Conservation (phyloP, 2,888 invertebrate genomes). For the Choreutis nemorana region DNA sequence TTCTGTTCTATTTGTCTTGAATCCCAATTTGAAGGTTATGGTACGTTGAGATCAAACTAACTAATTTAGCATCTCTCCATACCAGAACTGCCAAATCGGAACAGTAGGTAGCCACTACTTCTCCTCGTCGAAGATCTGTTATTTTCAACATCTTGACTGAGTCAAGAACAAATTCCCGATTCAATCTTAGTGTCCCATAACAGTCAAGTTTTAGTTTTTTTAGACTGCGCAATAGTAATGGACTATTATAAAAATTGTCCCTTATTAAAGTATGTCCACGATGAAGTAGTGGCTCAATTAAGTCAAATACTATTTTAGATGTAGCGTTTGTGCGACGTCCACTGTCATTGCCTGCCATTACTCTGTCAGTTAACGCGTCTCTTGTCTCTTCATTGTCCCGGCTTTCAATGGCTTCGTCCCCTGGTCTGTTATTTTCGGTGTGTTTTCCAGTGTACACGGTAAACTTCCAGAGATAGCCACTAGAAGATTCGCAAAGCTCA, state of each 20-base stretch:
- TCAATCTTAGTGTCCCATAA: constrained; percentile 14
- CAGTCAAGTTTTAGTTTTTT: constrained; percentile 12
- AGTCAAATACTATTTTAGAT: not conserved
- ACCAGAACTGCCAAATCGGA: constrained; percentile 27
- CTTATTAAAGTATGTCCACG: constrained; percentile 12
- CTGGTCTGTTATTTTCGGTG: no score
- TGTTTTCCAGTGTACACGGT: constrained; percentile 13
- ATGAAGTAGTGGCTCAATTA: not conserved
- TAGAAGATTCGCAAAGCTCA: constrained; percentile 16
- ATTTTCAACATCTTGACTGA: constrained; percentile 12
- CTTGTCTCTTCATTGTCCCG: no score
- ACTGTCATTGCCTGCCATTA: not conserved
- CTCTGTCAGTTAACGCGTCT: no score
- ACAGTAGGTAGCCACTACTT: constrained; percentile 11
- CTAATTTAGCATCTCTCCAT: constrained; percentile 21
- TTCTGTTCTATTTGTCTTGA: constrained; percentile 1
- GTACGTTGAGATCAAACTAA: constrained; percentile 6
- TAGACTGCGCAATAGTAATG: constrained; percentile 14
- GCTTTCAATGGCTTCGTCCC: constrained; percentile 3
- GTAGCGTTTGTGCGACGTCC: constrained; percentile 3
- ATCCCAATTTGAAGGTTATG: constrained; percentile 8
- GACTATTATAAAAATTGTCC: constrained; percentile 18
- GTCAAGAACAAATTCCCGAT: constrained; percentile 15
- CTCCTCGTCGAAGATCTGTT: constrained; percentile 13
- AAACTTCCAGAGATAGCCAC: constrained; percentile 16